Evolutionary conservation across 1,140 invertebrate genomes (phyloP), one percentile per base, ranked within the genome.

Genomic region (Drosophila rhopaloa): DNA sequence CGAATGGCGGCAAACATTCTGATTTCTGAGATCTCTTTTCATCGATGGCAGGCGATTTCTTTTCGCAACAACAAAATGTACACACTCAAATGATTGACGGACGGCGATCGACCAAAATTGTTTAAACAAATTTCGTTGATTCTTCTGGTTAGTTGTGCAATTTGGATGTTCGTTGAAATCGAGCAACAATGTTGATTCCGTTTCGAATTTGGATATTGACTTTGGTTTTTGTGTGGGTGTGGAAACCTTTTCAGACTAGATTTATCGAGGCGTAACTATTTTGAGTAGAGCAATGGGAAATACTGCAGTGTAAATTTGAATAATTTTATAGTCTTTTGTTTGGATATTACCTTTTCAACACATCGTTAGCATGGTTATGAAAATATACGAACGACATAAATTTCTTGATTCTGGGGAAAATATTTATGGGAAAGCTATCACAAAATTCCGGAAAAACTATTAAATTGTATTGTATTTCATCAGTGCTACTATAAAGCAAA

Each of bases 81-180:
- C 51, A n/a, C 58, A 48, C 47, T 81, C 67, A 61, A 76, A 76
- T 84, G 81, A 84, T 84, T 81, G 81, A 84, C 81, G 81, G 80
- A 73, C 79, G 51, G 44, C 55, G 55, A 56, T 46, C 38, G 37
- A 51, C 9, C 19, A 43, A 43, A 86, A 60, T 86, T 81, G 79
- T 81, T 81, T 86, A 85, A 86, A 85, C 79, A 86, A 78, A 84
- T 55, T 43, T 44, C 44, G 59, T 57, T 55, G 47, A 56, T 57
- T 58, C 44, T 70, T 38, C 60, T 65, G 51, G 54, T 50, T 73
- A 61, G 72, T 48, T 79, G 70, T 59, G 68, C 37, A 72, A 72
- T 70, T 68, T n/a, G 24, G 40, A n/a, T 44, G 50, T 24, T n/a
- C 57, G 62, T 38, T 48, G 50, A 50, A 38, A 32, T 29, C 60